These are phyloP conservation scores for Acropora tenuis DNA, from an alignment of 64 coral and sea anemone genomes.

Conservation along the genomic window DNA sequence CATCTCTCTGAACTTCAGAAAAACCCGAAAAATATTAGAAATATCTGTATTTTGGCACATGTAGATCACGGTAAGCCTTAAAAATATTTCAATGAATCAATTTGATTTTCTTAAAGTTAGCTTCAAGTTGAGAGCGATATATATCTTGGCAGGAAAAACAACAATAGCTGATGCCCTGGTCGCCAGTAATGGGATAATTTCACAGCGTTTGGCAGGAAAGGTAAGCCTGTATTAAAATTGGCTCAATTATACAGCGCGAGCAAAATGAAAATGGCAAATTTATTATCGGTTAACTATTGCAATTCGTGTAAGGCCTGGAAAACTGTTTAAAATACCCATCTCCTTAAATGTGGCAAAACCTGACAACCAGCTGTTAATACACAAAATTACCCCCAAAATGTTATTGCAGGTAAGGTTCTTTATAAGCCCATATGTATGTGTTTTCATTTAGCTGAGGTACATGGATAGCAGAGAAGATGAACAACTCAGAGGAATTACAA, in stretches of 20 bases:
- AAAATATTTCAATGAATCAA: too few species aligned
- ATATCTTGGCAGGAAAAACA: conserved; percentile 79
- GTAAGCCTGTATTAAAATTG: conserved; percentile 9
- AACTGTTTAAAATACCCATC: too few species aligned
- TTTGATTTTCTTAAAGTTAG: too few species aligned
- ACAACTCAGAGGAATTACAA: conserved; percentile 98
- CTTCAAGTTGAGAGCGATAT: too few species aligned
- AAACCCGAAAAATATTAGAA: conserved; percentile 97
- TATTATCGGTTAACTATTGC: too few species aligned
- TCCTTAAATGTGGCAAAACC: too few species aligned
- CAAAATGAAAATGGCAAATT: not conserved
- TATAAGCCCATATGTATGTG: not conserved
- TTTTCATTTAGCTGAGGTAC: conserved; percentile 74
- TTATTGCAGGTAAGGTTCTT: too few species aligned
- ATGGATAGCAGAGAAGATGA: conserved; percentile 98
- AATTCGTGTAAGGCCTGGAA: too few species aligned
- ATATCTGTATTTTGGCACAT: conserved; percentile 99
- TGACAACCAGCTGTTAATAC: too few species aligned
- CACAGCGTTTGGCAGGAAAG: conserved; percentile 90
- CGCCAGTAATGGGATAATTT: conserved; percentile 99
- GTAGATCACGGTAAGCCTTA: conserved; percentile 92
- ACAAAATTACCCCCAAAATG: too few species aligned
- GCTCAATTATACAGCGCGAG: not conserved
- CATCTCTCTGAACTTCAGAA: conserved; percentile 81
- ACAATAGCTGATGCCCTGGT: conserved; percentile 98